Percentiles rank a stretch among this genome's conserved stretches.
Conservation (phyloP, 2,113 vertebrate species). For the Tychaedon coryphoeus region DNA sequence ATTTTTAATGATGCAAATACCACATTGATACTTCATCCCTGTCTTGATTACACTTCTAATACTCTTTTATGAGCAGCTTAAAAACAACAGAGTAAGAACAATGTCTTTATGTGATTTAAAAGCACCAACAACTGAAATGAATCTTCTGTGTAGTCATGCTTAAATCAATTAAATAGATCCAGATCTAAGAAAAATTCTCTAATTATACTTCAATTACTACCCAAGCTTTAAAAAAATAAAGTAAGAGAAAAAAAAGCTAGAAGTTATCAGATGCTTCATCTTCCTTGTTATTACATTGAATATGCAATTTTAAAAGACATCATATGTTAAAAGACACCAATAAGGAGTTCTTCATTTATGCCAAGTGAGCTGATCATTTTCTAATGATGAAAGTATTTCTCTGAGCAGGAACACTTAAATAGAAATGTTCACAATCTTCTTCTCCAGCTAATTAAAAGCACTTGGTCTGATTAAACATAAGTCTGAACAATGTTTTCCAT, state of each 20-base stretch:
- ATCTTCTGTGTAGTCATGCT: neutral
- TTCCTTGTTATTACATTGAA: slow-evolving; percentile 1
- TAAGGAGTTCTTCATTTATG: slow-evolving; percentile 44
- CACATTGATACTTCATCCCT: neutral
- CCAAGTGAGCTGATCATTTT: slow-evolving; percentile 37
- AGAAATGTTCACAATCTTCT: slow-evolving; percentile 27
- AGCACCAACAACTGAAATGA: neutral
- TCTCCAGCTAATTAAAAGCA: slow-evolving; percentile 55
- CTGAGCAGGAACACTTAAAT: slow-evolving; percentile 42
- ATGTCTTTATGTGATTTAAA: neutral
- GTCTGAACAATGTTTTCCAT: slow-evolving; percentile 35
- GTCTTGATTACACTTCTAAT: slow-evolving; percentile 6
- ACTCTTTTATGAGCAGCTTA: neutral
- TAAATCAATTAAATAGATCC: slow-evolving; percentile 52
- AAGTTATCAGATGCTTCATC: slow-evolving; percentile 26
- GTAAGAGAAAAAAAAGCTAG: neutral
- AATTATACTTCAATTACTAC: slow-evolving; percentile 37
- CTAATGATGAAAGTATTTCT: slow-evolving; percentile 50
- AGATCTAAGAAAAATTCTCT: slow-evolving; percentile 15
- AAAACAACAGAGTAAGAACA: neutral
- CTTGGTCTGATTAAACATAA: slow-evolving; percentile 33
- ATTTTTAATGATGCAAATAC: slow-evolving; percentile 2
- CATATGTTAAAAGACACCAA: slow-evolving; percentile 17
- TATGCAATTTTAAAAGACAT: slow-evolving; percentile 17
- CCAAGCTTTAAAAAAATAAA: neutral